Percentiles rank a stretch among this genome's conserved stretches.
Conservation (phyloP, 2,888 invertebrate species). For the Ophion ventricosus region DNA sequence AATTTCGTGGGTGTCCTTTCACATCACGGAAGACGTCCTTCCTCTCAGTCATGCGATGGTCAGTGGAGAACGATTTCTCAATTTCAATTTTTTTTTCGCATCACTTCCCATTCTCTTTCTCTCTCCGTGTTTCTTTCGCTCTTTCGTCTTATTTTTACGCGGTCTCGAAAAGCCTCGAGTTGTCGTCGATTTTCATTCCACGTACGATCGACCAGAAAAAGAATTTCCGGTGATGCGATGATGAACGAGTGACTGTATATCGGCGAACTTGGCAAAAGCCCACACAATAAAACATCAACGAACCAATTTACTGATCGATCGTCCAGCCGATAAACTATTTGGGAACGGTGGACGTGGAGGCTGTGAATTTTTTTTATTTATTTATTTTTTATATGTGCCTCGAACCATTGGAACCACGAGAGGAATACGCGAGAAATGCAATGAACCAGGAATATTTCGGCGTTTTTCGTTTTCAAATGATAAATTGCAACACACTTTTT, state of each 20-base stretch:
- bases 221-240: slow-evolving; percentile 44
- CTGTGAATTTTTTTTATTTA: neutral
- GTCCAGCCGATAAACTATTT: slow-evolving; percentile 35
- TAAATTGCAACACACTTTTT: neutral
- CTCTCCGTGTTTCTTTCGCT: slow-evolving; percentile 19
- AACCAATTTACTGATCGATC: slow-evolving; percentile 48
- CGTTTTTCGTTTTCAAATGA: too few relatives aligned
- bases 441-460: slow-evolving; percentile 18
- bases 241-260: slow-evolving; percentile 22
- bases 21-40: slow-evolving; percentile 31
- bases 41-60: slow-evolving; percentile 15
- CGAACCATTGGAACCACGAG: neutral
- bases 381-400: neutral
- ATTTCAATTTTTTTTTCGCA: slow-evolving; percentile 30
- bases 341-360: neutral
- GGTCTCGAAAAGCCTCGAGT: slow-evolving; percentile 23
- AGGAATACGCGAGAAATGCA: slow-evolving; percentile 14
- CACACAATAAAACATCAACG: slow-evolving; percentile 41
- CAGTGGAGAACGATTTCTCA: slow-evolving; percentile 53
- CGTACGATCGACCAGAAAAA: slow-evolving; percentile 42
- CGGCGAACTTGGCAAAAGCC: slow-evolving; percentile 6
- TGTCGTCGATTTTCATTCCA: slow-evolving; percentile 53
- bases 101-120: slow-evolving; percentile 28
- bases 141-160: slow-evolving; percentile 37
- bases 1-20: slow-evolving; percentile 47